These are phyloP conservation scores for Crypturellus undulatus DNA, from an alignment of 2,113 vertebrate species.

Conservation along the genomic window DNA sequence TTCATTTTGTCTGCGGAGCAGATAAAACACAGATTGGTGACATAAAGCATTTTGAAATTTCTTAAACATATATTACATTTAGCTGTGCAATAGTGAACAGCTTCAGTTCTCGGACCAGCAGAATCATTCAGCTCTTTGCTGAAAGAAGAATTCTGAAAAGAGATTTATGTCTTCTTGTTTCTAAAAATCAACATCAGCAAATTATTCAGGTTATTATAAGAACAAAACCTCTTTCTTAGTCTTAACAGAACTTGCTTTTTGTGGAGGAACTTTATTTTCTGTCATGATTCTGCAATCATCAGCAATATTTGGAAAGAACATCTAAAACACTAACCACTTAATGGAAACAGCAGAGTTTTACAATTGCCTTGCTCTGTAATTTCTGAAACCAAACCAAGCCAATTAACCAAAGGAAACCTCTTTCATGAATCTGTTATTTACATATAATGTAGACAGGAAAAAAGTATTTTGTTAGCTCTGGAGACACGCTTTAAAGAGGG, in stretches of 20 bases:
- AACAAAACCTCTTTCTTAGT: neutral
- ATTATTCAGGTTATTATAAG: neutral
- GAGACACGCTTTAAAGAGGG: slow-evolving; percentile 60
- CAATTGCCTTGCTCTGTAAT: slow-evolving; percentile 21
- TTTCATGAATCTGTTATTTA: slow-evolving; percentile 71
- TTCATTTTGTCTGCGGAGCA: neutral
- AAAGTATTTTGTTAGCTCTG: slow-evolving; percentile 66
- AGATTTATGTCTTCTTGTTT: slow-evolving; percentile 8
- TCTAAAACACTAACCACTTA: slow-evolving; percentile 9
- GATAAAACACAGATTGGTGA: neutral
- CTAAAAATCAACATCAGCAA: slow-evolving; percentile 4
- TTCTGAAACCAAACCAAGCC: slow-evolving; percentile 60
- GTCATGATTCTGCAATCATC: slow-evolving; percentile 12
- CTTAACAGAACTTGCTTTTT: slow-evolving; percentile 12
- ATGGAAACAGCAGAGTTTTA: slow-evolving; percentile 25
- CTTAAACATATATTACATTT: neutral
- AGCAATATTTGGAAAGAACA: slow-evolving; percentile 38
- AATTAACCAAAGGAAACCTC: slow-evolving; percentile 68
- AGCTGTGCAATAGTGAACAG: neutral
- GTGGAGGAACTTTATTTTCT: slow-evolving; percentile 38
- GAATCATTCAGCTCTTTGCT: neutral
- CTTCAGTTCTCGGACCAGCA: neutral
- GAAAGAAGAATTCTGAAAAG: slow-evolving; percentile 59
- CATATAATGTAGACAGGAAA: slow-evolving; percentile 67
- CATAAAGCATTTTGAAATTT: neutral